Conservation (phyloP, 2,797 vertebrate genomes). For the Artibeus jamaicensis region DNA sequence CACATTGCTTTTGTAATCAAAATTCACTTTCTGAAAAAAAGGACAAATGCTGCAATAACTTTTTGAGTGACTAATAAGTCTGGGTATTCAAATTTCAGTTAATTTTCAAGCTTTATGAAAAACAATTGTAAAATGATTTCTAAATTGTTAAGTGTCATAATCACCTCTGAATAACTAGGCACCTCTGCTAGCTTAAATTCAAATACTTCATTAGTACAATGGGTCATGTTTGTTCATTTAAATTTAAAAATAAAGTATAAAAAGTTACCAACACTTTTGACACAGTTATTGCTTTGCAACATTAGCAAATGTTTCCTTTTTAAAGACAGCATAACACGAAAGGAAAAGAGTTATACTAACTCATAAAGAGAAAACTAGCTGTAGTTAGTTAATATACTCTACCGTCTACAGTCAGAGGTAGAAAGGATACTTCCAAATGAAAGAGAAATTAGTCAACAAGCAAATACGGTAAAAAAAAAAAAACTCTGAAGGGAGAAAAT, state of each 20-base stretch:
- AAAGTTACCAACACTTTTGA: not conserved
- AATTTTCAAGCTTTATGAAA: constrained; percentile 35
- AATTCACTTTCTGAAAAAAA: not conserved
- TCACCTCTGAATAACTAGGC: not conserved
- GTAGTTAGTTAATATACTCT: not conserved
- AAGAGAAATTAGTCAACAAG: constrained; percentile 37
- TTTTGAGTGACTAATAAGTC: not conserved
- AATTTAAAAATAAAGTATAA: not conserved
- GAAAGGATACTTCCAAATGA: not conserved
- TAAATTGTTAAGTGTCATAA: not conserved
- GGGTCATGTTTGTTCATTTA: constrained; percentile 17
- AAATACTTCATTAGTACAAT: not conserved
- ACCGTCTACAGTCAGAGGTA: constrained; percentile 4
- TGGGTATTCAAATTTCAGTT: not conserved
- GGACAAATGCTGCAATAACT: not conserved
- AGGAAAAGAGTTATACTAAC: not conserved
- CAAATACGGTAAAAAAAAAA: not conserved
- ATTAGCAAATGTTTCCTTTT: not conserved
- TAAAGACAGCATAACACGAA: not conserved
- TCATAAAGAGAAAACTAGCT: not conserved
- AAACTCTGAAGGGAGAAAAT: constrained; percentile 29
- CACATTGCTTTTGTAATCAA: constrained; percentile 31
- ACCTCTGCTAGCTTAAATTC: not conserved
- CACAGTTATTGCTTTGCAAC: not conserved
- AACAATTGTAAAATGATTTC: constrained; percentile 8